Conservation (phyloP, 2,888 invertebrate species). For the Agonopterix heracliana region DNA sequence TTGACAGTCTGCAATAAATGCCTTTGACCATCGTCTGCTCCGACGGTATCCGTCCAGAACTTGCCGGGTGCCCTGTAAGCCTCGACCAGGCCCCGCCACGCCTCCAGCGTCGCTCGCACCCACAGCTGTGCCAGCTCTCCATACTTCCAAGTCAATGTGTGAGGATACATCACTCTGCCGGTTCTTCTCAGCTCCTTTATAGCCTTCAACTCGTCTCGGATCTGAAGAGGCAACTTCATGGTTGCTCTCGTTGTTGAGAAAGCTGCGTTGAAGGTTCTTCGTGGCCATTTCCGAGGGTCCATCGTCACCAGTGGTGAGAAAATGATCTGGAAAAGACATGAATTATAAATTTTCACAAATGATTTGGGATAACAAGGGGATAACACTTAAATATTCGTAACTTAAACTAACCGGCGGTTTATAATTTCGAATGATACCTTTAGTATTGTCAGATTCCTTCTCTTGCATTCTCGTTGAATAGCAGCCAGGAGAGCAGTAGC, state of each 20-base stretch:
- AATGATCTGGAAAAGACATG: slow-evolving; percentile 40
- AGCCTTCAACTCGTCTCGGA: slow-evolving; percentile 51
- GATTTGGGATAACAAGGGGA: neutral
- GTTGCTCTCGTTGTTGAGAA: slow-evolving; percentile 31
- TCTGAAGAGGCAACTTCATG: slow-evolving; percentile 41
- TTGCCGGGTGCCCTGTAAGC: slow-evolving; percentile 55
- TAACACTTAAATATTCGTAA: neutral
- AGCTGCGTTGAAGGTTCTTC: slow-evolving; percentile 31
- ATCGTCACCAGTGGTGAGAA: slow-evolving; percentile 59
- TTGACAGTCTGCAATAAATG: slow-evolving; percentile 79
- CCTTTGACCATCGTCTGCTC: slow-evolving; percentile 70
- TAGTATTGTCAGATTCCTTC: slow-evolving; percentile 54
- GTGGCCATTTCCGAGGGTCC: slow-evolving; percentile 66
- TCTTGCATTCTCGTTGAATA: slow-evolving; percentile 53
- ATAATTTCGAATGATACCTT: slow-evolving; percentile 37
- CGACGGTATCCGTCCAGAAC: slow-evolving; percentile 75
- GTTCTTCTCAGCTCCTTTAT: slow-evolving; percentile 44
- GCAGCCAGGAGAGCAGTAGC: slow-evolving; percentile 59
- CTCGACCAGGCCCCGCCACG: slow-evolving; percentile 44
- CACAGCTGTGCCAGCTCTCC: slow-evolving; percentile 56
- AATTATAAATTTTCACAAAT: neutral
- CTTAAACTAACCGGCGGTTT: neutral
- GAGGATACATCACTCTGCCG: slow-evolving; percentile 44
- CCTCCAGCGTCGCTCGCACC: slow-evolving; percentile 47
- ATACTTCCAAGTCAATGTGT: slow-evolving; percentile 62